Base-by-base conservation (phyloP, 92 coral and sea anemone genomes). In the Pocillopora meandrina region DNA sequence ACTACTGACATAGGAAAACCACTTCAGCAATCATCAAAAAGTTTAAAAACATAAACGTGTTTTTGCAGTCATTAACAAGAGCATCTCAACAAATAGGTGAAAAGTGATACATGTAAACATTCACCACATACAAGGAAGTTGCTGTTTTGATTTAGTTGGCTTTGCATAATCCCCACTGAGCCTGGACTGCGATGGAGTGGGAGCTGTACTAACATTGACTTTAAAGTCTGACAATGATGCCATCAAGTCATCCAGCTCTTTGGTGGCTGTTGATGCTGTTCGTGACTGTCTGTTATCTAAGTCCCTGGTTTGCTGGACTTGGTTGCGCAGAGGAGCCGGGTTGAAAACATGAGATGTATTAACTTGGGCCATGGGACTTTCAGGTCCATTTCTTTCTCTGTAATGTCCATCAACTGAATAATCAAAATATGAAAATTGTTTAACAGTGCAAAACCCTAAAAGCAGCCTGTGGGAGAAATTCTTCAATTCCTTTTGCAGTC, bases 181-280 rank as follows among this genome's bases (percentile, higher is more conserved):
- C 56, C 98, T 85, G 64, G 92, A 86, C 65, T 91, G 93, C 12
- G 92, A 87, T 10, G 96, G 95, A 56, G 93, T 90, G 47, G 92
- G 90, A 1, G 96, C 89, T 11, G 92, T 93, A 72, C 86, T 90
- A 69, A 96, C 99, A 91, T 95, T 96, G 31, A 94, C 99, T 88
- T 96, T 96, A 83, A 96, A 96, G 80, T 96, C 99, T 31, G 99
- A 96, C 87, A 96, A 82, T 14, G 99, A 96, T 34, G 99, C 99
- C 99, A 96, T 96, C 63, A 96, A 81, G 83, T 96, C 99, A 75
- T 96, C 99, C 47, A 96, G 86, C 76, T 96, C 99, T 68, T 95
- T 94, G 18, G 99, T 96, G 1, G 99, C 99, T 61, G 95, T 95
- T n/a, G 99, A 96, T 16, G 99, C 99, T 71, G 95, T 94, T 16